A percentile compares a stretch with the other conserved stretches of the same genome.
Conservation (phyloP, 2,113 vertebrate genomes). For the Pseudorectes ferrugineus region DNA sequence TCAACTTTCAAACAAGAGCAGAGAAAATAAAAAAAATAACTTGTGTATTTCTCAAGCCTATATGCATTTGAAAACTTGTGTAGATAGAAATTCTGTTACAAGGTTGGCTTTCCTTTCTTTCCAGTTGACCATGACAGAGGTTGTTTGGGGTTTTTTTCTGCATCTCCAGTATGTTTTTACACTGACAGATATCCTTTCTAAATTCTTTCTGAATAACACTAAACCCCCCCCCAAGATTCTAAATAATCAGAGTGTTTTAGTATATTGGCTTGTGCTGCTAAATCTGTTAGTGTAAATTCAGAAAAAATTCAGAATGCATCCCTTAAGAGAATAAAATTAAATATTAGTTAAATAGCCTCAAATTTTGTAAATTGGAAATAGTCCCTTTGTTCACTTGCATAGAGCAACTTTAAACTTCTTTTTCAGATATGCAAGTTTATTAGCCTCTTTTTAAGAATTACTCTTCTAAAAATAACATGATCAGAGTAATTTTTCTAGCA, state of each 20-base stretch:
- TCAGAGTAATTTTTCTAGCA: not conserved
- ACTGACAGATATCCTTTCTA: not conserved
- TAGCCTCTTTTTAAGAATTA: not conserved
- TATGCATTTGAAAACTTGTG: not conserved
- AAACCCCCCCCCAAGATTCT: fast-evolving
- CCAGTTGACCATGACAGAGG: not conserved
- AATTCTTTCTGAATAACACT: not conserved
- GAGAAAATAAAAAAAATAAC: not conserved
- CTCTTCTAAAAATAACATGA: not conserved
- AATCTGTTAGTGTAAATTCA: not conserved
- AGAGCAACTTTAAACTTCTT: not conserved
- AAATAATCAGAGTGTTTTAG: not conserved
- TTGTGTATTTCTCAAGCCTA: not conserved
- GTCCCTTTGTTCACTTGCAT: not conserved
- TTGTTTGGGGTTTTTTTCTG: not conserved
- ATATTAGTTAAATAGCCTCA: not conserved
- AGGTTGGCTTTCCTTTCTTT: not conserved
- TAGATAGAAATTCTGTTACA: not conserved
- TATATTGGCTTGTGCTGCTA: not conserved
- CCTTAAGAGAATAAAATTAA: not conserved
- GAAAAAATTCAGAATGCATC: not conserved
- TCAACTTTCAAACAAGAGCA: not conserved
- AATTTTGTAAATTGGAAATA: not conserved
- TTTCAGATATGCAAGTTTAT: not conserved
- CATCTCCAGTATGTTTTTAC: not conserved